Evolutionary conservation across 1,140 invertebrate species (phyloP).

Genomic region (Sminthurides bifidus): DNA sequence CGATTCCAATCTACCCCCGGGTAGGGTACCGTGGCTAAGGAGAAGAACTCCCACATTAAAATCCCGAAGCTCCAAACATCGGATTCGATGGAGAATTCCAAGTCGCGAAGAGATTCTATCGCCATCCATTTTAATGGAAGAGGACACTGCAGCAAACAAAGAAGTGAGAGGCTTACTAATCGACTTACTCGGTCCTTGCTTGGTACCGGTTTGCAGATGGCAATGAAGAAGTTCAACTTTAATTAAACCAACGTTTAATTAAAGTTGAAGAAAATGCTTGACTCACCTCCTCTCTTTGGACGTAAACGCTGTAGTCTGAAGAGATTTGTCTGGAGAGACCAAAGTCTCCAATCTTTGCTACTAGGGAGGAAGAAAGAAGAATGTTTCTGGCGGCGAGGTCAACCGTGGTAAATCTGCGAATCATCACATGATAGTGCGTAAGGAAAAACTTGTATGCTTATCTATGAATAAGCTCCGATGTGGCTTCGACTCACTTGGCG

Average conservation of each 20-base stretch:
- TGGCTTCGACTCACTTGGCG: not conserved
- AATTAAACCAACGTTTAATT: not conserved
- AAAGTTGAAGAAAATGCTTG: not conserved
- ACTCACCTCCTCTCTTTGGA: conserved; percentile 2
- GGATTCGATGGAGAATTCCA: conserved; percentile 39
- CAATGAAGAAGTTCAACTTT: not conserved
- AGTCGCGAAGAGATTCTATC: conserved; percentile 39
- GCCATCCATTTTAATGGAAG: conserved; percentile 43
- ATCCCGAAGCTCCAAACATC: conserved; percentile 43
- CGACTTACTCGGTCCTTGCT: too few relatives aligned
- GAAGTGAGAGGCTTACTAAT: not conserved
- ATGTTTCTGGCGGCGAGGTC: conserved; percentile 25
- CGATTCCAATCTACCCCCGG: conserved; percentile 12
- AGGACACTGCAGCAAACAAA: not conserved
- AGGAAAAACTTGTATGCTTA: not conserved
- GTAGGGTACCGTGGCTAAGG: conserved; percentile 35
- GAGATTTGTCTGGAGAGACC: conserved; percentile 16
- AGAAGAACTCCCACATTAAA: conserved; percentile 40
- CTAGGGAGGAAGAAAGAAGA: conserved; percentile 4
- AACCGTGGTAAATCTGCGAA: conserved; percentile 12
- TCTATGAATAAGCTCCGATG: not conserved
- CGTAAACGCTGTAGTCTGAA: conserved; percentile 6
- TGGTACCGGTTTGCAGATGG: not conserved
- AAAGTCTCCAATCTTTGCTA: conserved; percentile 21
- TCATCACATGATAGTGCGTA: not conserved